phyloP scores from a whole-genome alignment of 2,113 vertebrate genomes.

The Psettodes erumei region DNA sequence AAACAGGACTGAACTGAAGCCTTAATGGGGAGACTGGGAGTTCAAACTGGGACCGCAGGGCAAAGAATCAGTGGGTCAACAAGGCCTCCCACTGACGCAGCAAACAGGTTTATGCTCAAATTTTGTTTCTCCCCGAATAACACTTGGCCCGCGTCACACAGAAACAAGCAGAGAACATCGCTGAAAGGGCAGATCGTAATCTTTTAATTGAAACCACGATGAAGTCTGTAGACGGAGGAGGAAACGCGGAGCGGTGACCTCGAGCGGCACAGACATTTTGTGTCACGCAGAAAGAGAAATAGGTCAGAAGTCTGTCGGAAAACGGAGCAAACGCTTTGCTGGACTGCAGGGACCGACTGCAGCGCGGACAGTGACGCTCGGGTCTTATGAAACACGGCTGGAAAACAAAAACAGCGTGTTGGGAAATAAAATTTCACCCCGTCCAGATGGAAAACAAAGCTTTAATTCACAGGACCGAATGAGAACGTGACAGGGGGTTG shows the following conservation, averaged over 20 bases:
- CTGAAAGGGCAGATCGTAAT: constrained; percentile 53
- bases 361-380: not conserved
- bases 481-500: not conserved
- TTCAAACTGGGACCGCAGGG: constrained; percentile 33
- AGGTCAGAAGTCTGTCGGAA: not conserved
- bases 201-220: constrained; percentile 47
- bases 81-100: too few relatives aligned
- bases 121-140: constrained; percentile 22
- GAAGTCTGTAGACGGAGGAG: not conserved
- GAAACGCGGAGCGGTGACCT: constrained; percentile 14
- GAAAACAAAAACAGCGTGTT: not conserved
- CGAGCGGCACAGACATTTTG: constrained; percentile 5
- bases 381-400: too few relatives aligned
- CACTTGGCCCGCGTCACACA: not conserved
- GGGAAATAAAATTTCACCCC: not conserved
- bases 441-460: not conserved
- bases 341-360: not conserved
- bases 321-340: not conserved
- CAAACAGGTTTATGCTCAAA: too few relatives aligned
- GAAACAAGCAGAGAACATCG: not conserved
- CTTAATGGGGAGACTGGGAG: constrained; percentile 36
- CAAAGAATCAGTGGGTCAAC: constrained; percentile 15
- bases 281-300: not conserved
- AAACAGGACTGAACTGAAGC: constrained; percentile 17
- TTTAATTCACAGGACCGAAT: not conserved